Evolutionary conservation across 2,888 invertebrate species (phyloP), one percentile per base, ranked within the genome.

Genomic region (Drosophila stalkeri): DNA sequence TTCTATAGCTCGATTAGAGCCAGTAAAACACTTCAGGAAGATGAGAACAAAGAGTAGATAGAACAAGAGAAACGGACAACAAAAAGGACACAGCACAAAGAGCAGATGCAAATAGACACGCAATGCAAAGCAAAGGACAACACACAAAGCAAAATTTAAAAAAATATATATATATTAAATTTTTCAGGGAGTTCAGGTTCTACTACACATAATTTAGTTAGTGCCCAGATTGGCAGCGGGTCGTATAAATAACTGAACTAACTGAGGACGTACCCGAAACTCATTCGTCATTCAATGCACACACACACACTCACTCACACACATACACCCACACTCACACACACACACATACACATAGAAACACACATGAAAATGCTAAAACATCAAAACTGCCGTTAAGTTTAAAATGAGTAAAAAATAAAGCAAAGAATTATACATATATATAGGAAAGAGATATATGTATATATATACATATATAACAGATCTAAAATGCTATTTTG

Each of bases 381-480:
- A 88, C 88, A 89, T 86, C 89, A 89, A 86, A 84, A 86, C 86
- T 86, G 86, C 86, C 86, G 86, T 86, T 86, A 86, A 82, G 89
- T 89, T 86, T 75, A 88, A 85, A 72, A 68, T 77, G 68, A 80
- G 77, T 75, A 75, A 68, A 3, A 23, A 78, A 57, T 79, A 81
- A 82, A 60, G 18, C 56, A 66, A 84, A 80, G 54, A 64, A 80
- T 67, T 78, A 80, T 82, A 75, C 74, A 82, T 79, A 86, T 71
- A 57, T 37, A 54, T 70, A 27, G 27, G 67, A 46, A 63, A 31
- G 8, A 31, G 1, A 31, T 31, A 31, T 31, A 31, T 31, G 3
- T 27, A 27, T 27, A 27, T 33, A 33, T 33, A 2, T 9, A 33
- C 9, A 11, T 35, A 11, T 35, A 35, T 35, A 35, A 71, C 65